Evolutionary conservation across 2,888 invertebrate genomes (phyloP), one percentile per base, ranked within the genome.

Genomic region (Zonitis immaculata): DNA sequence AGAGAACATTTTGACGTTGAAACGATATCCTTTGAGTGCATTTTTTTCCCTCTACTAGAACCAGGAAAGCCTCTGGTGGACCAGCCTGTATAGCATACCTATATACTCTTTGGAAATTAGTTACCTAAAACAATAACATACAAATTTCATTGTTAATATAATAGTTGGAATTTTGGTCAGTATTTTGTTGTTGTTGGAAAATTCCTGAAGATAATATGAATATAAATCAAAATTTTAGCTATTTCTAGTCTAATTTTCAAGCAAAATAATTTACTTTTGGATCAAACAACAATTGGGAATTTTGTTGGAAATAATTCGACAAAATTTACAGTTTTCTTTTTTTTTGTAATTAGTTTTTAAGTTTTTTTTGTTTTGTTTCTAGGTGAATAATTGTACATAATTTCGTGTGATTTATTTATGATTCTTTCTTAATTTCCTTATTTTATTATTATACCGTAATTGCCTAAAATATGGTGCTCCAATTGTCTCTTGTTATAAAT

Each of bases 231-330:
- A 53, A 45, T 53, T 45, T 42, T 53, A 49, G 49, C 45, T 51
- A 39, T 39, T 32, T 54, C 54, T 54, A 54, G 51, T 54, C 54
- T n/a, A n/a, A n/a, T n/a, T n/a, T n/a, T n/a, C n/a, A n/a, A n/a
- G n/a, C n/a, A n/a, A n/a, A n/a, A n/a, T n/a, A n/a, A n/a, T 45
- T 32, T 30, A 32, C 39, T 47, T 32, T 16, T 44, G 7, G 4
- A n/a, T 16, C 1, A 35, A 35, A 1, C 8, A 8, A 16, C 9
- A 35, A 16, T 16, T 35, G 35, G 6, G 8, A 35, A 35, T 4
- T 14, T 16, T 35, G 16, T 9, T 35, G 8, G 9, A 7, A 26
- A 26, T 26, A 26, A 7, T 9, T 16, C 2, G 5, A 11, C 35
- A 35, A 7, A 18, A 8, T 39, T 39, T 39, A 18, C 39, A 39